These are phyloP conservation scores for Danionella cerebrum DNA, from an alignment of 2,113 vertebrate genomes.

Conservation along the genomic window DNA sequence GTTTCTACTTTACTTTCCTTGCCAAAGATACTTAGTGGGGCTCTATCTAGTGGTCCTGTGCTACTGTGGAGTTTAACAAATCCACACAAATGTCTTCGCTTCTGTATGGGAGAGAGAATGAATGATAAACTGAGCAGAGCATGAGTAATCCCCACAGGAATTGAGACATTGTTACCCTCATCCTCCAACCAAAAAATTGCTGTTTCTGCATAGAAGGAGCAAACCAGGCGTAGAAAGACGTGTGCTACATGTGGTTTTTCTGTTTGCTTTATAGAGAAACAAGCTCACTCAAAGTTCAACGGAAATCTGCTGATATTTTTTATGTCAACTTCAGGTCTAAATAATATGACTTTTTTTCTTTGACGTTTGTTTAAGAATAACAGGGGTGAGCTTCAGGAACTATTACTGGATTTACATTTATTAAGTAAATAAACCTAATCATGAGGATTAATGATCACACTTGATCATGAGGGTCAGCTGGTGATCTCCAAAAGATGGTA, in stretches of 20 bases:
- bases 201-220: neutral
- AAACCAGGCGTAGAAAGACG: neutral
- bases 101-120: neutral
- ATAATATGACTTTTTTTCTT: too few species aligned
- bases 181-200: neutral
- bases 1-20: conserved; percentile 38
- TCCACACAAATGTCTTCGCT: conserved; percentile 36
- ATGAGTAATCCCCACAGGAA: neutral
- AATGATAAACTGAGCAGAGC: neutral
- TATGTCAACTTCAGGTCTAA: too few species aligned
- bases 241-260: neutral
- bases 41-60: conserved; percentile 45
- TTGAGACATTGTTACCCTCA: conserved; percentile 13
- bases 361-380: too few species aligned
- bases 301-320: too few species aligned
- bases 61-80: conserved; percentile 49
- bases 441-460: too few species aligned
- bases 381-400: too few species aligned
- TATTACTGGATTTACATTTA: too few species aligned
- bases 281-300: neutral
- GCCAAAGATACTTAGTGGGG: conserved; percentile 43
- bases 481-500: too few species aligned
- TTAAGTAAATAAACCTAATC: too few species aligned
- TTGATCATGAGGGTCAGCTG: too few species aligned
- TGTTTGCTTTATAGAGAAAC: neutral